Conservation (phyloP, 2,113 vertebrate genomes). For the Takifugu flavidus region DNA sequence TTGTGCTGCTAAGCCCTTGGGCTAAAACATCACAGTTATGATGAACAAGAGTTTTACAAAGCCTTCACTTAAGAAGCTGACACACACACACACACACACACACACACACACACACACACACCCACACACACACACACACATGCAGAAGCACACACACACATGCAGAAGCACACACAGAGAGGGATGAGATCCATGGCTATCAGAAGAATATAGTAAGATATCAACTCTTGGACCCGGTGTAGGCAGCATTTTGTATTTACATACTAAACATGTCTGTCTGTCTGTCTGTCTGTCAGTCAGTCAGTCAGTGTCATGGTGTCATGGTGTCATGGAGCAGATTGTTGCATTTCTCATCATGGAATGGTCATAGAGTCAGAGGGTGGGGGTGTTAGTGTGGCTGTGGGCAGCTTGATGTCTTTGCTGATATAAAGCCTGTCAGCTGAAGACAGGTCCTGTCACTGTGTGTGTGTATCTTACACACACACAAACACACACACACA, state of each 20-base stretch:
- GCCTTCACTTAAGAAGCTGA: constrained; percentile 54
- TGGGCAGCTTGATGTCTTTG: constrained; percentile 52
- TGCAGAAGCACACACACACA: constrained; percentile 9
- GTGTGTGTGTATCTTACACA: constrained; percentile 13
- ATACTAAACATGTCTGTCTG: constrained; percentile 5
- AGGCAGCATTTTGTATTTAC: constrained; percentile 38
- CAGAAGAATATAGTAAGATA: constrained; percentile 17
- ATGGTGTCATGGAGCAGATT: constrained; percentile 62
- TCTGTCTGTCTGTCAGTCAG: constrained; percentile 14
- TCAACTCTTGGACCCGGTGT: neutral
- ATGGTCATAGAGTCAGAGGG: constrained; percentile 54
- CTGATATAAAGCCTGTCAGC: constrained; percentile 68
- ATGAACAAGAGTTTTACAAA: constrained; percentile 66
- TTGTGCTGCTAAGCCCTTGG: constrained; percentile 57
- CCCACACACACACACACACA: constrained; percentile 16
- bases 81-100: constrained; percentile 24
- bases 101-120: constrained; percentile 17
- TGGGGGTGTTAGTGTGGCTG: constrained; percentile 28
- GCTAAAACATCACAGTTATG: constrained; percentile 67
- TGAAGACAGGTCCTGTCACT: constrained; percentile 59
- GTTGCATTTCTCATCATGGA: constrained; percentile 64
- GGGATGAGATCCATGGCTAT: neutral
- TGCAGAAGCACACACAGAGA: constrained; percentile 5
- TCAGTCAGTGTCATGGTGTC: constrained; percentile 15
- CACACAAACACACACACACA: constrained; percentile 11